These are phyloP conservation scores for Leucophenga varia DNA, from an alignment of 1,140 invertebrate species.

Conservation along the genomic window DNA sequence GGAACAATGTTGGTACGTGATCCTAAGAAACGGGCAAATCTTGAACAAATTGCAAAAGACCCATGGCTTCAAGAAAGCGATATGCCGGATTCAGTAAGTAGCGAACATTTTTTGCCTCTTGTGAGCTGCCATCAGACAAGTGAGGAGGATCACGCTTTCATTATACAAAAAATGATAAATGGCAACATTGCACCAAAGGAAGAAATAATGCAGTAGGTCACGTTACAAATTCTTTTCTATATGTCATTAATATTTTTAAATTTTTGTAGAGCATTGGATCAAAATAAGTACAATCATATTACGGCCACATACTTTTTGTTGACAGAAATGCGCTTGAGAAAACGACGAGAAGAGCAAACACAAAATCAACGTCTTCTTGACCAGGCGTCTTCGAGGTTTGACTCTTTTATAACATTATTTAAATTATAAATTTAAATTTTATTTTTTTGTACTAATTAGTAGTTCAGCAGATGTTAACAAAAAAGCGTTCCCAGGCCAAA, in stretches of 20 bases:
- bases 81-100: constrained; percentile 36
- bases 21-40: constrained; percentile 83
- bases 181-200: constrained; percentile 92
- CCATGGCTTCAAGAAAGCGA: constrained; percentile 72
- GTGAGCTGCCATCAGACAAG: constrained; percentile 80
- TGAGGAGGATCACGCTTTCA: constrained; percentile 89
- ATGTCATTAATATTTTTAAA: not conserved
- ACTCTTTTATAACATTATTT: constrained; percentile 38
- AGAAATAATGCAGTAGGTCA: constrained; percentile 82
- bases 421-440: constrained; percentile 5
- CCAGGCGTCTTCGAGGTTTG: too few relatives aligned
- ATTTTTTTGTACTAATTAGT: not conserved
- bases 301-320: constrained; percentile 98
- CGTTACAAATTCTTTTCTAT: not conserved
- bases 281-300: constrained; percentile 97
- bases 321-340: constrained; percentile 86
- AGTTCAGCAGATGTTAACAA: not conserved
- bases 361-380: constrained; percentile 49
- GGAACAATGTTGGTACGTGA: constrained; percentile 89
- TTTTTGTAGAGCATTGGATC: constrained; percentile 79
- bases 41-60: constrained; percentile 87
- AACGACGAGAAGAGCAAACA: constrained; percentile 67
- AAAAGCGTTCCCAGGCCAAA: constrained; percentile 28
- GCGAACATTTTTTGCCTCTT: constrained; percentile 70
- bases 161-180: constrained; percentile 95